These are phyloP conservation scores for Pyrochroa serraticornis DNA, from an alignment of 2,888 invertebrate species.

Conservation along the genomic window DNA sequence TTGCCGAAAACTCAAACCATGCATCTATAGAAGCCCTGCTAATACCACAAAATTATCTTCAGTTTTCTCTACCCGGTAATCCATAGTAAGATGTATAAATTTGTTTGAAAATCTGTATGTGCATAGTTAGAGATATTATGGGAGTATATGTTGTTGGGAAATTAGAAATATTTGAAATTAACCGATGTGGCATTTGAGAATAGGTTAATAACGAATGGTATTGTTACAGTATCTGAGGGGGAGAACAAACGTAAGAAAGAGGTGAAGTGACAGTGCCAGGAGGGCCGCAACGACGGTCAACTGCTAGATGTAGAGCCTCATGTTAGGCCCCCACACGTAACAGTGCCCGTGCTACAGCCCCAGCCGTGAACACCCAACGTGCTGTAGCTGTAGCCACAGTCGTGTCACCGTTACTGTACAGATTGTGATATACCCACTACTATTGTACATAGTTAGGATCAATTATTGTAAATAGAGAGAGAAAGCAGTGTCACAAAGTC, in stretches of 20 bases:
- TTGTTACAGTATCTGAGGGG: conserved; percentile 53
- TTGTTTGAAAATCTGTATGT: too few species aligned
- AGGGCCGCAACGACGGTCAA: conserved; percentile 50
- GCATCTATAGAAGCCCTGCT: too few species aligned
- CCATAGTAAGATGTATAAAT: too few species aligned
- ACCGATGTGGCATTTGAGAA: too few species aligned
- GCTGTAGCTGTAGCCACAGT: conserved; percentile 29
- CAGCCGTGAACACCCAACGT: conserved; percentile 30
- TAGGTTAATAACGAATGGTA: conserved; percentile 6
- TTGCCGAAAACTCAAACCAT: too few species aligned
- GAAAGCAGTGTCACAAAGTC: conserved; percentile 36
- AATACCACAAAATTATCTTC: too few species aligned
- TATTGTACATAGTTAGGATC: conserved; percentile 50
- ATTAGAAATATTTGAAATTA: not conserved
- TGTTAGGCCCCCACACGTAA: conserved; percentile 31
- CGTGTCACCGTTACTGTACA: conserved; percentile 49
- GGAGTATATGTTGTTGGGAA: not conserved
- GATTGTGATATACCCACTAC: conserved; percentile 53
- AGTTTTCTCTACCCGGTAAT: too few species aligned
- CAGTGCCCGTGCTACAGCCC: conserved; percentile 38
- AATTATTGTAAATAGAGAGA: conserved; percentile 53
- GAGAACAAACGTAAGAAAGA: conserved; percentile 58
- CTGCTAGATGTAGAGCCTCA: conserved; percentile 34
- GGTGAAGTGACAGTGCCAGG: conserved; percentile 59
- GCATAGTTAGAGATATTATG: not conserved